phyloP scores from a whole-genome alignment of 2,797 vertebrate genomes.

The Australoheros facetus region DNA sequence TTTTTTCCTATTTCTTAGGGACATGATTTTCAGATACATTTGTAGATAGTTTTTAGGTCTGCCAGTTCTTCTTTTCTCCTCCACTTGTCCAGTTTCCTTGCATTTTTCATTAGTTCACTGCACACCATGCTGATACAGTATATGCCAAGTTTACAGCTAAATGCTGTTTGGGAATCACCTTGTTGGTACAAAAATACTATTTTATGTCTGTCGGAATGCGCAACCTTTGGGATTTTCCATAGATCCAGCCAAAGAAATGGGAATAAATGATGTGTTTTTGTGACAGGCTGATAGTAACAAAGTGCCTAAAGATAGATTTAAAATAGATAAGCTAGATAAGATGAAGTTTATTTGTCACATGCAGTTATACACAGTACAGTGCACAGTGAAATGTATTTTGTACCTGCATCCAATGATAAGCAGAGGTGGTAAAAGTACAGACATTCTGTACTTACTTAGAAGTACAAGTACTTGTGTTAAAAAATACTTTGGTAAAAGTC shows the following conservation, averaged over 20 bases:
- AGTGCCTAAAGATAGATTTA: background rate
- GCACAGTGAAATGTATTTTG: too few species aligned
- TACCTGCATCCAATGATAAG: too few species aligned
- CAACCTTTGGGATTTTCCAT: background rate
- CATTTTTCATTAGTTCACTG: background rate
- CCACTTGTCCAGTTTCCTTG: background rate
- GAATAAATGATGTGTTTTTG: background rate
- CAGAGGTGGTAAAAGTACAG: too few species aligned
- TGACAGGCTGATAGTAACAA: background rate
- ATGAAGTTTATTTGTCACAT: too few species aligned
- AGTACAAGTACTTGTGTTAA: too few species aligned
- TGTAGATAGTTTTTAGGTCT: too few species aligned
- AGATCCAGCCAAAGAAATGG: background rate
- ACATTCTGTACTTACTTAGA: too few species aligned
- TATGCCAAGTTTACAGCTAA: background rate
- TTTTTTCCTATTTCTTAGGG: too few species aligned
- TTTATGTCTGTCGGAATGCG: background rate
- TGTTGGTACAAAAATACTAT: background rate
- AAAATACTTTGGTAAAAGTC: too few species aligned
- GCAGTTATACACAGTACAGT: too few species aligned
- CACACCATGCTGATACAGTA: background rate
- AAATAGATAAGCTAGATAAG: background rate
- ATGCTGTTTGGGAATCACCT: background rate
- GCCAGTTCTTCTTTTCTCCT: background rate
- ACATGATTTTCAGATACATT: too few species aligned